These are phyloP conservation scores for Apodemia mormo DNA, from an alignment of 2,888 invertebrate species.

Conservation along the genomic window DNA sequence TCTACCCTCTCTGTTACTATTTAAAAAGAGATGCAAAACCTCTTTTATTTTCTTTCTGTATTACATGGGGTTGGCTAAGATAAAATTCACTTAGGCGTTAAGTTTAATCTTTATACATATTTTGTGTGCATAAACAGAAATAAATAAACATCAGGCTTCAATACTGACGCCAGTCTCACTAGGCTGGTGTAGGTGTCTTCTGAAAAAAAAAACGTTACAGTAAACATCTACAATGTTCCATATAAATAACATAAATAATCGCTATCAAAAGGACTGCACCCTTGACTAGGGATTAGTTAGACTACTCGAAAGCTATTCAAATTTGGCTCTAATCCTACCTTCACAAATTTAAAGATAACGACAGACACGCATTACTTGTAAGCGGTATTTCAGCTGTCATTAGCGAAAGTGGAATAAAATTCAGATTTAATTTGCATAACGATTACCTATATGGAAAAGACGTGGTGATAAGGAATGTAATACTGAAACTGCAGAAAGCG, in stretches of 20 bases:
- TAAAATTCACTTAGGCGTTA: too few species aligned
- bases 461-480: neutral
- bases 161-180: too few species aligned
- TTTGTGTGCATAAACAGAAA: too few species aligned
- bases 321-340: conserved; percentile 50
- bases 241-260: neutral
- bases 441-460: conserved; percentile 9
- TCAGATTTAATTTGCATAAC: conserved; percentile 48
- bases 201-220: too few species aligned
- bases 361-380: conserved; percentile 42
- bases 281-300: conserved; percentile 18
- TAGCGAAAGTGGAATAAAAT: conserved; percentile 42
- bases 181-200: too few species aligned
- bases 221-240: too few species aligned
- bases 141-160: too few species aligned
- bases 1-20: too few species aligned
- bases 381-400: conserved; percentile 42
- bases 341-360: conserved; percentile 64
- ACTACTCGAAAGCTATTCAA: conserved; percentile 40
- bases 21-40: too few species aligned
- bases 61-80: too few species aligned
- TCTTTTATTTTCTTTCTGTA: too few species aligned
- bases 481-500: neutral
- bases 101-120: too few species aligned
- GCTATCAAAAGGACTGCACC: conserved; percentile 10